A percentile compares a stretch with the other conserved stretches of the same genome.
phyloP scores from a whole-genome alignment of 2,888 invertebrate genomes.

The Synanthedon vespiformis region DNA sequence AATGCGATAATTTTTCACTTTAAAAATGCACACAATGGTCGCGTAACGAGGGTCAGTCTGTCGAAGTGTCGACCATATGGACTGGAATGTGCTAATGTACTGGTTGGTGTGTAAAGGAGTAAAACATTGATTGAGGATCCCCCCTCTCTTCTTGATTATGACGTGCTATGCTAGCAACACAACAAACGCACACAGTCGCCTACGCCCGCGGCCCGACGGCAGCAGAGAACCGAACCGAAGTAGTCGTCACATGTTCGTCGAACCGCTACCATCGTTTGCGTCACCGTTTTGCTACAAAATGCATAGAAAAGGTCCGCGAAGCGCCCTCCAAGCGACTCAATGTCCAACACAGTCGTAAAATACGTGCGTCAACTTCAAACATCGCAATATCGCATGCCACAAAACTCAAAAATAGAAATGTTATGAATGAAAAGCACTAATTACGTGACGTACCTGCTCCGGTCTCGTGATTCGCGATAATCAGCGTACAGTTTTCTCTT shows the following conservation, averaged over 20 bases:
- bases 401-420: conserved; percentile 38
- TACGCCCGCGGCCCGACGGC: conserved; percentile 29
- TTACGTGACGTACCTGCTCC: conserved; percentile 58
- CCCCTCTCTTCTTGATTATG: conserved; percentile 44
- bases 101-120: conserved; percentile 50
- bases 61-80: conserved; percentile 24
- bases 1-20: conserved; percentile 46
- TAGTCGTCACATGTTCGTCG: conserved; percentile 38
- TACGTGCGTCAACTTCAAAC: conserved; percentile 37
- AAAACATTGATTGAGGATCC: conserved; percentile 41
- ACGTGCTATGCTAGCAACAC: conserved; percentile 25
- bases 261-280: conserved; percentile 39
- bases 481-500: conserved; percentile 68
- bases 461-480: conserved; percentile 48
- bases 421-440: conserved; percentile 42
- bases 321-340: conserved; percentile 17
- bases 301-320: conserved; percentile 22
- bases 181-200: conserved; percentile 17
- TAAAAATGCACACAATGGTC: conserved; percentile 51
- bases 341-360: conserved; percentile 18
- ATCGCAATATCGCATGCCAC: conserved; percentile 25
- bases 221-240: conserved; percentile 2
- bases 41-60: conserved; percentile 17
- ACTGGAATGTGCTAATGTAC: conserved; percentile 64
- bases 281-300: conserved; percentile 20